Conservation (phyloP, 1,140 invertebrate species). For the Artemia franciscana region DNA sequence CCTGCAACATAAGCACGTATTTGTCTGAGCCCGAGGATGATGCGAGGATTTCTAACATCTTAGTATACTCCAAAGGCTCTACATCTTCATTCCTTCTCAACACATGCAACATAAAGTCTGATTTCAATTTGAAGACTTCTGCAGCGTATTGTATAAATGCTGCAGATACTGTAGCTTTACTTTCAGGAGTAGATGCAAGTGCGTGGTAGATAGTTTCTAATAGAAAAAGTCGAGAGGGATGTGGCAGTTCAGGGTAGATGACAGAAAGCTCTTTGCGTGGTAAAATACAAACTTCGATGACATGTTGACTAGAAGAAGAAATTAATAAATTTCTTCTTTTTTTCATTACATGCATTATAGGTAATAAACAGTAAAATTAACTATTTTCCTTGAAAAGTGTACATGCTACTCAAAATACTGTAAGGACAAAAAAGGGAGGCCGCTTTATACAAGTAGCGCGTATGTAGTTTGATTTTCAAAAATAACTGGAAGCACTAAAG, state of each 20-base stretch:
- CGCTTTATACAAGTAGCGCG: no score
- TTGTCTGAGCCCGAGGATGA: not conserved
- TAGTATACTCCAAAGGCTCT: not conserved
- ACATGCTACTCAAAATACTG: not conserved
- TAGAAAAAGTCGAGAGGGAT: not conserved
- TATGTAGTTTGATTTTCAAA: no score
- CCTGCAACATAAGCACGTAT: not conserved
- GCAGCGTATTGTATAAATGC: not conserved
- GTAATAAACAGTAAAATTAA: not conserved
- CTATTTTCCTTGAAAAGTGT: not conserved
- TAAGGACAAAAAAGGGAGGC: no score
- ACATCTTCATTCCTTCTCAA: not conserved
- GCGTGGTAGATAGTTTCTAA: not conserved
- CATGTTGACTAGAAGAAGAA: not conserved
- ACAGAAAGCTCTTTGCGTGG: not conserved
- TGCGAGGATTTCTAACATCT: not conserved
- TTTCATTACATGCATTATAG: not conserved
- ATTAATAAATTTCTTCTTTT: not conserved
- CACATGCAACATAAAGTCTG: not conserved
- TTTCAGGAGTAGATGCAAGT: not conserved
- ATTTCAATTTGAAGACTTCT: not conserved
- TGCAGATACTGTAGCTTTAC: not conserved
- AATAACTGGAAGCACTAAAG: no score
- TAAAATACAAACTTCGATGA: not conserved
- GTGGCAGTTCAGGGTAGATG: not conserved